These are phyloP conservation scores for Andrena trimmerana DNA, from an alignment of 2,888 invertebrate species.

Conservation along the genomic window DNA sequence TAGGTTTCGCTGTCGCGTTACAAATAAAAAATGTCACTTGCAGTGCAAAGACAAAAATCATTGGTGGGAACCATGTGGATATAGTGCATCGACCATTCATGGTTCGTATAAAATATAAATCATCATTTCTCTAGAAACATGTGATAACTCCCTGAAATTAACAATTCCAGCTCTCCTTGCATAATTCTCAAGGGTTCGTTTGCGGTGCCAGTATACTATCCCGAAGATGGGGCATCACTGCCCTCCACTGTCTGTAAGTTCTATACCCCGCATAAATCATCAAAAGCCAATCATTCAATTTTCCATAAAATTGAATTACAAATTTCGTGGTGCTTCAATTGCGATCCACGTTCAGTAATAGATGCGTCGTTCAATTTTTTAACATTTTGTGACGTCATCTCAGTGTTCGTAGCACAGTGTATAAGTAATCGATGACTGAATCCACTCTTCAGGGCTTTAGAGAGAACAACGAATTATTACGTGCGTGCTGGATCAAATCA, in stretches of 20 bases:
- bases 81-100: constrained; percentile 65
- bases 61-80: constrained; percentile 60
- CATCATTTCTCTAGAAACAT: neutral
- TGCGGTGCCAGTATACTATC: constrained; percentile 74
- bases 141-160: neutral
- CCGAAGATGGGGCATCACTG: constrained; percentile 68
- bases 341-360: too few relatives aligned
- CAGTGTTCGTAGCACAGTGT: neutral
- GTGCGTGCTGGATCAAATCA: constrained; percentile 72
- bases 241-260: constrained; percentile 75
- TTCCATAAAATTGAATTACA: neutral
- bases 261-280: neutral
- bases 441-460: constrained; percentile 25
- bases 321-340: neutral
- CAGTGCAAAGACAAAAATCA: constrained; percentile 53
- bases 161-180: constrained; percentile 68
- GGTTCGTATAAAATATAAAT: constrained; percentile 42
- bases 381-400: too few relatives aligned
- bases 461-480: constrained; percentile 33
- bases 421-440: neutral
- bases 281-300: neutral
- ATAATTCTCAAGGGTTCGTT: constrained; percentile 38
- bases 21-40: neutral
- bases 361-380: too few relatives aligned
- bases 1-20: constrained; percentile 13